Percentiles rank a stretch among this genome's conserved stretches.
Conservation (phyloP, 1,140 invertebrate genomes). For the Chionoecetes opilio region DNA sequence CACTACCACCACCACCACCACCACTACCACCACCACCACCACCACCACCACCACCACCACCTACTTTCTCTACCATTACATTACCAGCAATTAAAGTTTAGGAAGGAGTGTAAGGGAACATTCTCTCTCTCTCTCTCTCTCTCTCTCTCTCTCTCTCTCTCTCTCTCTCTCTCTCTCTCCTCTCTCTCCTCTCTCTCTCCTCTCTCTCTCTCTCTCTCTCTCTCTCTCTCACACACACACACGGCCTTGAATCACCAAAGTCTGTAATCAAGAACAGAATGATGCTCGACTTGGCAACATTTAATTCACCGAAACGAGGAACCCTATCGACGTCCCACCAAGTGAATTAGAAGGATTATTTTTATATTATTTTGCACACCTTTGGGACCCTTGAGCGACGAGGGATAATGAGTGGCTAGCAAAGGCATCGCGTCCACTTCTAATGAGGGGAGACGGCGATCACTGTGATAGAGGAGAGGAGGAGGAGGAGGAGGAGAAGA, state of each 20-base stretch:
- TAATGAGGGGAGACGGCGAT: too few relatives aligned
- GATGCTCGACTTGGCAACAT: too few relatives aligned
- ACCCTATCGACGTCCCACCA: too few relatives aligned
- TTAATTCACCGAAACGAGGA: background rate
- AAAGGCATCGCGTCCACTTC: too few relatives aligned
- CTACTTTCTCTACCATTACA: slow-evolving; percentile 15
- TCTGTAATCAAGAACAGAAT: too few relatives aligned
- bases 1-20: background rate
- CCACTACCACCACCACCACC: background rate
- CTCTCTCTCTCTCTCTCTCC: slow-evolving; percentile 25
- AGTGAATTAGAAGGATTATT: too few relatives aligned
- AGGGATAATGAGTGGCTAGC: too few relatives aligned
- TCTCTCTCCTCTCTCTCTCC: slow-evolving; percentile 5
- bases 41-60: too few relatives aligned
- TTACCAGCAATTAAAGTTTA: background rate
- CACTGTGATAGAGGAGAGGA: too few relatives aligned
- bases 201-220: slow-evolving; percentile 9
- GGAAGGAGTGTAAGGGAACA: background rate
- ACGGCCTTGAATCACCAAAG: background rate
- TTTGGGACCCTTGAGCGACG: too few relatives aligned
- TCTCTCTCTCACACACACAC: background rate
- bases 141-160: slow-evolving; percentile 27
- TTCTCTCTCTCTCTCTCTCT: slow-evolving; percentile 24
- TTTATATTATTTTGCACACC: too few relatives aligned
- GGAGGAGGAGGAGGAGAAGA: too few relatives aligned